Conservation (phyloP, 2,888 invertebrate genomes). For the Hanleya hanleyi region DNA sequence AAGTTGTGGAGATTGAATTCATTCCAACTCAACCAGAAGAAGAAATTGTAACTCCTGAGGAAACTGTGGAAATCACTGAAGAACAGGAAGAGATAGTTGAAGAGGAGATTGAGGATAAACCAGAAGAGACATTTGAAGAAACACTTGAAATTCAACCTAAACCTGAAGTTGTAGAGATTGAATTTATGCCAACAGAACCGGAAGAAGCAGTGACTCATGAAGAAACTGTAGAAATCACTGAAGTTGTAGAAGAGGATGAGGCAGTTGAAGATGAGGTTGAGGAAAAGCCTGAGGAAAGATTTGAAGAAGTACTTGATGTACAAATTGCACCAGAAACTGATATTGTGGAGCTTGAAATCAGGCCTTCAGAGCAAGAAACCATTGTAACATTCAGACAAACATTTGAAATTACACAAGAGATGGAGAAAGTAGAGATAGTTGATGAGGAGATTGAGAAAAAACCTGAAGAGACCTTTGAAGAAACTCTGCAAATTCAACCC, state of each 20-base stretch:
- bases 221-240: slow-evolving; percentile 9
- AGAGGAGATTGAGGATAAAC: neutral
- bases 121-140: slow-evolving; percentile 6
- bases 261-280: neutral
- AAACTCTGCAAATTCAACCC: no score
- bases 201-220: slow-evolving; percentile 11
- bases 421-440: no score
- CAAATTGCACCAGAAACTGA: slow-evolving; percentile 6
- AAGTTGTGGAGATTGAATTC: slow-evolving; percentile 14
- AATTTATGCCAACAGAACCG: slow-evolving; percentile 15
- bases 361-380: slow-evolving; percentile 10
- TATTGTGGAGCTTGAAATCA: slow-evolving; percentile 24
- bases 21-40: slow-evolving; percentile 4
- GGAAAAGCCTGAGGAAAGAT: neutral
- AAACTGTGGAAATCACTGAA: slow-evolving; percentile 8
- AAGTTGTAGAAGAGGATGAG: slow-evolving; percentile 17
- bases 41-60: slow-evolving; percentile 19
- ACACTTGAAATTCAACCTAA: neutral
- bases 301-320: neutral
- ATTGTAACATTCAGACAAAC: no score
- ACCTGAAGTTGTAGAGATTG: slow-evolving; percentile 24
- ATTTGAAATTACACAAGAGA: no score
- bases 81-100: slow-evolving; percentile 16
- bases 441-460: no score
- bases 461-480: no score